These are phyloP conservation scores for Lasioglossum zephyrum DNA, from an alignment of 2,888 invertebrate species.

Conservation along the genomic window DNA sequence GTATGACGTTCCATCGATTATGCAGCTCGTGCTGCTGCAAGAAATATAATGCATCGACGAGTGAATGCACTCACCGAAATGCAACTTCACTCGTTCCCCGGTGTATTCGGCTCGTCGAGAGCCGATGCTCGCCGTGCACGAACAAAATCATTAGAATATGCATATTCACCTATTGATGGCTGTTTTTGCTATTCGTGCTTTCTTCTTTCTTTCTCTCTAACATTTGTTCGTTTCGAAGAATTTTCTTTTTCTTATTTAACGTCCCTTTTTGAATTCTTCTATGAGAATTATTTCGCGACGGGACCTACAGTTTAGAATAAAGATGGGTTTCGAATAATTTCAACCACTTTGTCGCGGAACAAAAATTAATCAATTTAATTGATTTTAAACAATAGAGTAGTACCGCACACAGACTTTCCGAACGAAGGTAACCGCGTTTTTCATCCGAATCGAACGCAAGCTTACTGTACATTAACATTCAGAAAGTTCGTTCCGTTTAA, in stretches of 20 bases:
- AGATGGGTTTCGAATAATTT: not conserved
- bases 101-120: not conserved
- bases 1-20: constrained; percentile 42
- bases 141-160: constrained; percentile 19
- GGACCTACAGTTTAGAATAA: no score
- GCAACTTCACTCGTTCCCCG: constrained; percentile 11
- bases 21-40: constrained; percentile 14
- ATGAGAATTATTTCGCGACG: no score
- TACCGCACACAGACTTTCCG: not conserved
- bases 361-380: constrained; percentile 28
- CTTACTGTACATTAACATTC: not conserved
- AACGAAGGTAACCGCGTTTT: constrained; percentile 21
- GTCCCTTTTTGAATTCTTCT: no score
- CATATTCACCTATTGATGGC: constrained; percentile 5
- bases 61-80: constrained; percentile 38
- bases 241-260: not conserved
- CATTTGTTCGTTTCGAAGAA: not conserved
- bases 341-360: not conserved
- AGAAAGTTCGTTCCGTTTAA: not conserved
- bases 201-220: not conserved
- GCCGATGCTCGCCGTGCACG: not conserved
- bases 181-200: not conserved
- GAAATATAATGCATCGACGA: constrained; percentile 29
- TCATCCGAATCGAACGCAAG: not conserved
- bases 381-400: constrained; percentile 18